Base-by-base conservation (phyloP, 2,888 invertebrate species). In the Pelosia muscerda region DNA sequence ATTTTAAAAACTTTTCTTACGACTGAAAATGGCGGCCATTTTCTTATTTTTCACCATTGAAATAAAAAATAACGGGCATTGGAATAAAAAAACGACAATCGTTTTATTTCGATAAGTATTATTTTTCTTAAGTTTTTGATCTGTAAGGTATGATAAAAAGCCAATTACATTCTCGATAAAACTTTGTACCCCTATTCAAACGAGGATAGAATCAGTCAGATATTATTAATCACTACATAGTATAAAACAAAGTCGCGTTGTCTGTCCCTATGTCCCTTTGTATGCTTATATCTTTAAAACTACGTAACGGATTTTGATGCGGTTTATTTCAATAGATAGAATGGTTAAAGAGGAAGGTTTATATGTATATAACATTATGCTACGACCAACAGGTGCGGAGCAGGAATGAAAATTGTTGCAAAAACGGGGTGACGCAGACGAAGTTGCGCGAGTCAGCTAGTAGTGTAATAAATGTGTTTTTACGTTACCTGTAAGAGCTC, bases 381-480 rank as follows among this genome's bases (percentile, higher is more conserved):
- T n/a, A n/a, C n/a, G n/a, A n/a, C n/a, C n/a, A n/a, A n/a, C n/a
- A n/a, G n/a, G n/a, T n/a, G n/a, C n/a, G n/a, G n/a, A n/a, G n/a
- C n/a, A n/a, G n/a, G n/a, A n/a, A n/a, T n/a, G n/a, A n/a, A n/a
- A n/a, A n/a, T n/a, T n/a, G n/a, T n/a, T n/a, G n/a, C n/a, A n/a
- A n/a, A n/a, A n/a, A n/a, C n/a, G n/a, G n/a, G n/a, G n/a, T n/a
- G n/a, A n/a, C n/a, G n/a, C n/a, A n/a, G n/a, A n/a, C n/a, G n/a
- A n/a, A n/a, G n/a, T n/a, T n/a, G 28, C 28, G 28, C 2, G 10
- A 8, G 10, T 49, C 28, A 19, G n/a, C 22, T 54, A 54, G 22
- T 72, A 56, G 65, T 63, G 68, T 73, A 72, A 79, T 82, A 83
- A 83, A 83, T 63, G 68, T 81, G 79, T 83, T 85, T 84, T 85